These are phyloP conservation scores for Crocodylus rhombifer DNA, from an alignment of 2,797 vertebrate species.

Conservation along the genomic window DNA sequence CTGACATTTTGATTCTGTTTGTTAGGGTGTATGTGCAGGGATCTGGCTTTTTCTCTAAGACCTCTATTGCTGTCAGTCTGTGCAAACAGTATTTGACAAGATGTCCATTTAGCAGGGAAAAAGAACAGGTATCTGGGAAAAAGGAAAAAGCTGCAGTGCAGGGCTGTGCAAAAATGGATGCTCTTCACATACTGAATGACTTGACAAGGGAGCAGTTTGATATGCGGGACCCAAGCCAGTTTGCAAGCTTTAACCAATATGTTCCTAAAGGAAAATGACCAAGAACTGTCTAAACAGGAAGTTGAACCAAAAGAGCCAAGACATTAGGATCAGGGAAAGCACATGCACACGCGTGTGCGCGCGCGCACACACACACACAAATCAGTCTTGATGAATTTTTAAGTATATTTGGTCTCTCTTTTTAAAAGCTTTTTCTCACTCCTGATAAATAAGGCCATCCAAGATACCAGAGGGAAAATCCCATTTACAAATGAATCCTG, in stretches of 20 bases:
- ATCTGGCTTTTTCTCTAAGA: conserved; percentile 56
- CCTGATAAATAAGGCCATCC: background rate
- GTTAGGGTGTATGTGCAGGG: conserved; percentile 13
- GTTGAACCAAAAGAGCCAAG: conserved; percentile 20
- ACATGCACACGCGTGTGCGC: background rate
- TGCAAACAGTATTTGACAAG: conserved; percentile 56
- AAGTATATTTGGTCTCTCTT: background rate
- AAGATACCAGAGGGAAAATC: conserved; percentile 34
- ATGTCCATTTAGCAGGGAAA: conserved; percentile 38
- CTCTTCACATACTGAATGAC: conserved; percentile 22
- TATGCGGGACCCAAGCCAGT: conserved; percentile 38
- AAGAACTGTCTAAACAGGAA: conserved; percentile 37
- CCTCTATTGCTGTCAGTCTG: conserved; percentile 39
- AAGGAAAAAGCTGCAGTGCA: conserved; percentile 35
- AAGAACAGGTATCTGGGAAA: conserved; percentile 7
- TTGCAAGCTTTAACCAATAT: conserved; percentile 56
- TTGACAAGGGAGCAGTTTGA: conserved; percentile 31
- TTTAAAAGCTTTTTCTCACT: background rate
- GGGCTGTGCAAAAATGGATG: conserved; percentile 31
- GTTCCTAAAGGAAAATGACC: conserved; percentile 9
- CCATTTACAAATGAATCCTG: conserved; percentile 24
- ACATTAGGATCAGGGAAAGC: background rate
- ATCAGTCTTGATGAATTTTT: background rate
- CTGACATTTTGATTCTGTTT: conserved; percentile 61
- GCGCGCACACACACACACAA: background rate